phyloP scores from a whole-genome alignment of 2,113 vertebrate species.

The Eurystomus gularis region DNA sequence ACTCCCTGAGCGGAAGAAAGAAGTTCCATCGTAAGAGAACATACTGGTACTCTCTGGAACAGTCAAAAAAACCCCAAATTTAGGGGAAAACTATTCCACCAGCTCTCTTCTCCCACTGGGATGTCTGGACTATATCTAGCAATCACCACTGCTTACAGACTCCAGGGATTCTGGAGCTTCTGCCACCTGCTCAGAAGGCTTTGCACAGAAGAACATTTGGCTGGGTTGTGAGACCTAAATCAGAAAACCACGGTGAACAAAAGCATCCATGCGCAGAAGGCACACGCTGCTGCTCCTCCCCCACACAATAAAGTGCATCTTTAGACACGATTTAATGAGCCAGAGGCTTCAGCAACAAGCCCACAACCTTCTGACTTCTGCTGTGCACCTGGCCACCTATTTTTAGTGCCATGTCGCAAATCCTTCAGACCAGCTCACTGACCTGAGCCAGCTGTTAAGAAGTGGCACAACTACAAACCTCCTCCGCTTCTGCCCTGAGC shows the following conservation, averaged over 20 bases:
- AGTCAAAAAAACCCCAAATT: accelerated
- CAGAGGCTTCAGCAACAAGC: not conserved
- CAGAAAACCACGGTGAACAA: not conserved
- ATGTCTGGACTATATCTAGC: not conserved
- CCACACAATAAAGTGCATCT: not conserved
- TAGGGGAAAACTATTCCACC: not conserved
- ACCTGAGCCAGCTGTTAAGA: not conserved
- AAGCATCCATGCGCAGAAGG: accelerated
- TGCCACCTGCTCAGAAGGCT: not conserved
- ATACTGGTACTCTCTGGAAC: not conserved
- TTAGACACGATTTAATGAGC: accelerated
- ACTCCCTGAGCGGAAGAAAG: not conserved
- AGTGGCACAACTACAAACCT: not conserved
- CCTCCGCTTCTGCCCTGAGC: accelerated
- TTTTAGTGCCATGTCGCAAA: not conserved
- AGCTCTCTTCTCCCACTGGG: not conserved
- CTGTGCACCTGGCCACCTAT: accelerated
- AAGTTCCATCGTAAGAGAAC: not conserved
- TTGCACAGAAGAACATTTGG: not conserved
- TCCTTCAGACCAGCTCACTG: not conserved
- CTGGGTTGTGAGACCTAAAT: not conserved
- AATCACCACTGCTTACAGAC: not conserved
- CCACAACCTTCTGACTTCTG: not conserved
- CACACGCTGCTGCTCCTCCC: not conserved
- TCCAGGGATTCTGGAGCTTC: not conserved